These are phyloP conservation scores for Temnothorax ravouxi DNA, from an alignment of 2,888 invertebrate genomes.

Conservation along the genomic window DNA sequence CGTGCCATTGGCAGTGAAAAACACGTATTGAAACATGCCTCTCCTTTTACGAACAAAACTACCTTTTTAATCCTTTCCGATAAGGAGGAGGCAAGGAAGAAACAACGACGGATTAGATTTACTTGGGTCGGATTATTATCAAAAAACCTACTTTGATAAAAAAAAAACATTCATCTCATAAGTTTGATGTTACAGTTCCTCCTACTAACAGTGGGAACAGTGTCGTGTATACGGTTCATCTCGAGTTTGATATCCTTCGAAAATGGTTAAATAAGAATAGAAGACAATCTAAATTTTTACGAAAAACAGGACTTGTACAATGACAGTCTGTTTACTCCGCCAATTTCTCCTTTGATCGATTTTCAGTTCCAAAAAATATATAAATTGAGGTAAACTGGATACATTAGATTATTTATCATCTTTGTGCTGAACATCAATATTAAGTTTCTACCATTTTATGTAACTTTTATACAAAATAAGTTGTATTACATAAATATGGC, in stretches of 20 bases:
- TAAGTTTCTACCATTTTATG: background rate
- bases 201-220: background rate
- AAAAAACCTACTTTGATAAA: background rate
- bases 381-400: background rate
- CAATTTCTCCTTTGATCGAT: background rate
- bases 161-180: background rate
- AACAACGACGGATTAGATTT: too few species aligned
- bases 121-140: background rate
- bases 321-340: too few species aligned
- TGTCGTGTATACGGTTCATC: background rate
- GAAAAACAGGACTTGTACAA: background rate
- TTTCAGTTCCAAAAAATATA: background rate
- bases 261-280: background rate
- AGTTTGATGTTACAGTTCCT: background rate
- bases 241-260: background rate
- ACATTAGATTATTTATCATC: background rate
- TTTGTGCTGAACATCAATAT: background rate
- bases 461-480: background rate
- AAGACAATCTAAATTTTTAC: background rate
- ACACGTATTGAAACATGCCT: conserved; percentile 82
- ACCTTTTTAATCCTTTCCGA: conserved; percentile 80
- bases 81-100: conserved; percentile 48
- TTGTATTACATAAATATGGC: background rate
- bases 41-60: conserved; percentile 81
- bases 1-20: conserved; percentile 83